Conservation (phyloP, 2,113 vertebrate genomes). For the Neomonachus schauinslandi region DNA sequence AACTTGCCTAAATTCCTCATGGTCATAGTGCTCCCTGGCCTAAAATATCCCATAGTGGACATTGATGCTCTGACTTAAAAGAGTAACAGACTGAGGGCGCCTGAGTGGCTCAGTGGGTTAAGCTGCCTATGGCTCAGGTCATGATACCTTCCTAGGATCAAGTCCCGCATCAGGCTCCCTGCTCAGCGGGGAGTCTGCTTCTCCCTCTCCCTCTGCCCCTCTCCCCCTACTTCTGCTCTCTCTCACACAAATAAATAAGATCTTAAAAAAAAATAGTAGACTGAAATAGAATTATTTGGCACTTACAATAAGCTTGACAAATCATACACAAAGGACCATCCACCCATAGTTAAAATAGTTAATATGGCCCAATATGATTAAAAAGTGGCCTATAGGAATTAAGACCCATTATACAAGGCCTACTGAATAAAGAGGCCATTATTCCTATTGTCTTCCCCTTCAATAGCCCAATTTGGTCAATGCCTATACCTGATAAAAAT, state of each 20-base stretch:
- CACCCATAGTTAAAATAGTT: not conserved
- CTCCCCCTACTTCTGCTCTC: not conserved
- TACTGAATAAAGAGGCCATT: not conserved
- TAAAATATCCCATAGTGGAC: conserved; percentile 39
- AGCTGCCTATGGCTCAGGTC: not conserved
- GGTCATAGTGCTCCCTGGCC: not conserved
- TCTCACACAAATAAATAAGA: not conserved
- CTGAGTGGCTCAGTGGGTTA: not conserved
- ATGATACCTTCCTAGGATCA: not conserved
- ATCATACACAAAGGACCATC: not conserved
- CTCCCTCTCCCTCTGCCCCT: not conserved
- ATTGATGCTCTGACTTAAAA: not conserved
- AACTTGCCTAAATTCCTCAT: conserved; percentile 4
- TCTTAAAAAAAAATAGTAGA: not conserved
- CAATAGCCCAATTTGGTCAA: not conserved
- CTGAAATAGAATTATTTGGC: not conserved
- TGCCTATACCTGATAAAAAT: conserved; percentile 25
- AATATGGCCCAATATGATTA: not conserved
- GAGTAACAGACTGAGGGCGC: not conserved
- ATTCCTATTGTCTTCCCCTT: not conserved
- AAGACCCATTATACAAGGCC: not conserved
- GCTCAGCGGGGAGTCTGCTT: not conserved
- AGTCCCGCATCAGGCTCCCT: not conserved
- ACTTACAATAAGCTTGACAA: not conserved
- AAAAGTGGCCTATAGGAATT: not conserved